Evolutionary conservation across 1,140 invertebrate species (phyloP).

Genomic region (Pseudomyrmex gracilis): DNA sequence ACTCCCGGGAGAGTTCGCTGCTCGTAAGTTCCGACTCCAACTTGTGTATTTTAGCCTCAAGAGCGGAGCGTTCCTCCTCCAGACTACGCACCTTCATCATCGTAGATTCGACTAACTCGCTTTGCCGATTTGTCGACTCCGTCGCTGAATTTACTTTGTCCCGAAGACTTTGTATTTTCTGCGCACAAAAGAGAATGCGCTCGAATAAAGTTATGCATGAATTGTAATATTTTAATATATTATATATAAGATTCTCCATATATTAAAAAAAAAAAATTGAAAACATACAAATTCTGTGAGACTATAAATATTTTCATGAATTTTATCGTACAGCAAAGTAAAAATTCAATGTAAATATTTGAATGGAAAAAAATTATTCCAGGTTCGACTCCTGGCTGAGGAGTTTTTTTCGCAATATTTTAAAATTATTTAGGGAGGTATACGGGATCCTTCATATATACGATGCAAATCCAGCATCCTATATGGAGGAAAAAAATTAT

Average conservation of each 20-base stretch:
- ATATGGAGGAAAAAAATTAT: too few species aligned
- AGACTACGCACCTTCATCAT: slow-evolving; percentile 87
- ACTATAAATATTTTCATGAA: background rate
- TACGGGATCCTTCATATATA: too few species aligned
- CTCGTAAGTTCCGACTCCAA: slow-evolving; percentile 89
- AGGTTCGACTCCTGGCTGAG: too few species aligned
- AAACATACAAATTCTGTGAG: background rate
- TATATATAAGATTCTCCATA: too few species aligned
- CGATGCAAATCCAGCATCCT: too few species aligned
- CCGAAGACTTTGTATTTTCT: slow-evolving; percentile 90
- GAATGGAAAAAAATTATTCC: background rate
- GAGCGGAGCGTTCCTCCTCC: slow-evolving; percentile 89
- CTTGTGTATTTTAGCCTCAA: slow-evolving; percentile 90
- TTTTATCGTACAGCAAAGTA: background rate
- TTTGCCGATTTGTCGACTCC: slow-evolving; percentile 88
- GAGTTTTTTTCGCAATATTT: too few species aligned
- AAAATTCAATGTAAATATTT: background rate
- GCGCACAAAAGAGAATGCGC: slow-evolving; percentile 6
- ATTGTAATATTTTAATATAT: slow-evolving; percentile 4
- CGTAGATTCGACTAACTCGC: slow-evolving; percentile 88
- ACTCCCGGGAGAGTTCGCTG: slow-evolving; percentile 88
- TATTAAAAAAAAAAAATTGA: background rate
- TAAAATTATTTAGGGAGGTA: too few species aligned
- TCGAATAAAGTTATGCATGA: background rate
- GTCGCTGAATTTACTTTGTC: slow-evolving; percentile 89